Evolutionary conservation across 1,140 invertebrate species (phyloP).

Genomic region (Aporrectodea caliginosa): DNA sequence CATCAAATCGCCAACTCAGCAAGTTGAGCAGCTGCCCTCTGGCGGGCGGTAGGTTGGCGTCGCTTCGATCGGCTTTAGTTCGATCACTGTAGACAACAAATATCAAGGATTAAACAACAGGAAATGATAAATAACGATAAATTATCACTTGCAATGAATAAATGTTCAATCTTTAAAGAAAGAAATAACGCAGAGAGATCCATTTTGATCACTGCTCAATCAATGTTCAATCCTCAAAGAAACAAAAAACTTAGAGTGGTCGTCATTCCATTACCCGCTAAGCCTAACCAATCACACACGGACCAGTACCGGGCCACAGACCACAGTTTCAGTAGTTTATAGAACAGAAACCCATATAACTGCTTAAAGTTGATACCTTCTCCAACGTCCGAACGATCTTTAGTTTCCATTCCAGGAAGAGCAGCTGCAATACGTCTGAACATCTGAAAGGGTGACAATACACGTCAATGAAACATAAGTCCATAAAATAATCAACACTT

Average conservation of each 20-base stretch:
- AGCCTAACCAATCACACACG: background rate
- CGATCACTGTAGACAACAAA: constrained; percentile 2
- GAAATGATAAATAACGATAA: background rate
- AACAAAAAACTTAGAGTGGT: background rate
- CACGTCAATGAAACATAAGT: too few relatives aligned
- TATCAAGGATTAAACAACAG: background rate
- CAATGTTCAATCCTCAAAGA: background rate
- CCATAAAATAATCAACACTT: too few relatives aligned
- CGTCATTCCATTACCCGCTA: background rate
- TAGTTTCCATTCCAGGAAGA: constrained; percentile 89
- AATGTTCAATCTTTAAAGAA: background rate
- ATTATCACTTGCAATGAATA: background rate
- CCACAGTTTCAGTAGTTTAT: background rate
- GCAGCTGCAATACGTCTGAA: constrained; percentile 97
- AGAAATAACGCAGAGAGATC: background rate
- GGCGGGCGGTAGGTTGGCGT: background rate
- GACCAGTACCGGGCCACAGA: too few relatives aligned
- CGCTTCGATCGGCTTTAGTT: constrained; percentile 2
- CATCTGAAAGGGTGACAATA: constrained; percentile 63
- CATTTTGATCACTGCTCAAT: background rate
- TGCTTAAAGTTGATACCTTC: background rate
- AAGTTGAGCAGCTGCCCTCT: constrained; percentile 12
- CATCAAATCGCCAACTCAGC: too few relatives aligned
- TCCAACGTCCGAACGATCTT: background rate
- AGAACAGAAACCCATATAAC: background rate